Evolutionary conservation across 2,888 invertebrate genomes (phyloP).

Genomic region (Kuschelorhynchus macadamiae): DNA sequence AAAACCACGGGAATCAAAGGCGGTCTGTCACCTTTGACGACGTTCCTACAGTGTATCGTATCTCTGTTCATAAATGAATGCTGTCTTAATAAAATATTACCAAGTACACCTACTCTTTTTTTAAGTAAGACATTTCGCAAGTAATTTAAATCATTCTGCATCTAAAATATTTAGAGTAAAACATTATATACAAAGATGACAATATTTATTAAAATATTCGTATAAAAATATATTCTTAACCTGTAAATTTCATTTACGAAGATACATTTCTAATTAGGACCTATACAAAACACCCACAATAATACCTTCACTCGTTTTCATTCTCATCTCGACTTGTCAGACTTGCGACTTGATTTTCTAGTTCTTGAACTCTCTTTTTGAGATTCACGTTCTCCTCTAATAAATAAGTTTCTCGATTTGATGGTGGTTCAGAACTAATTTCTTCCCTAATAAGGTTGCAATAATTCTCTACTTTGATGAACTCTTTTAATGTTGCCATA

Average conservation of each 20-base stretch:
- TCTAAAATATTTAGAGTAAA: too few relatives aligned
- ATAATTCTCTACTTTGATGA: conserved; percentile 60
- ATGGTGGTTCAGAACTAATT: conserved; percentile 61
- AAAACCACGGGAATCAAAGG: conserved; percentile 40
- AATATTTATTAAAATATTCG: not conserved
- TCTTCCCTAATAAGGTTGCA: conserved; percentile 56
- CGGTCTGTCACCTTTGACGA: conserved; percentile 63
- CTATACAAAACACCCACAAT: not conserved
- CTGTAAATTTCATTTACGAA: not conserved
- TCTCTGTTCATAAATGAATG: conserved; percentile 39
- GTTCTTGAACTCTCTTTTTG: conserved; percentile 63
- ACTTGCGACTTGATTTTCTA: conserved; percentile 18
- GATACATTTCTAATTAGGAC: not conserved
- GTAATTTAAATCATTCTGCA: too few relatives aligned
- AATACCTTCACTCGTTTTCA: not conserved
- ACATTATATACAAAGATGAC: too few relatives aligned
- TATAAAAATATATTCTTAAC: conserved; percentile 2
- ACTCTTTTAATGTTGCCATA: conserved; percentile 63
- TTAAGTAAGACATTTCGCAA: too few relatives aligned
- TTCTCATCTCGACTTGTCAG: conserved; percentile 2
- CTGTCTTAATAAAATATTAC: not conserved
- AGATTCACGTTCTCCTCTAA: conserved; percentile 69
- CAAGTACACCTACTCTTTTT: too few relatives aligned
- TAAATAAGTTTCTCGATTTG: conserved; percentile 61
- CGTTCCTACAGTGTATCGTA: conserved; percentile 59